phyloP scores from a whole-genome alignment of 2,888 invertebrate species.

The Tryphoninae sp. region DNA sequence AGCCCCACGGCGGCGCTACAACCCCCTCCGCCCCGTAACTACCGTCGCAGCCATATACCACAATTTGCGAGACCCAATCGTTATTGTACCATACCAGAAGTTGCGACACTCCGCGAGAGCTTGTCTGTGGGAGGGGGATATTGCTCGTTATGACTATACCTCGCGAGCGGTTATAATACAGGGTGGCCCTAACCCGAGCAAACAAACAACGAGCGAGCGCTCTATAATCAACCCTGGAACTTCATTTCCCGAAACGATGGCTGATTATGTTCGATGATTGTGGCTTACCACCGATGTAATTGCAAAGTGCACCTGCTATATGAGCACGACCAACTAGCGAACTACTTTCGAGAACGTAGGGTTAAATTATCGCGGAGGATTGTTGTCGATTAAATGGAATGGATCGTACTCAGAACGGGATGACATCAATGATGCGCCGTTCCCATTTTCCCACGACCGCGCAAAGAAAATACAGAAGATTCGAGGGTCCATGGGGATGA shows the following conservation, averaged over 20 bases:
- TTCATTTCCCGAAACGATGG: not conserved
- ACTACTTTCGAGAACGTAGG: not conserved
- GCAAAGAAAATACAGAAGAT: not conserved
- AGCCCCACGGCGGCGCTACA: constrained; percentile 10
- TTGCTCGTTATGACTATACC: constrained; percentile 4
- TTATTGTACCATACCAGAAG: constrained; percentile 43
- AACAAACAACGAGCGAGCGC: too few relatives aligned
- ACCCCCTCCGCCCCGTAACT: constrained; percentile 3
- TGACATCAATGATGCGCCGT: not conserved
- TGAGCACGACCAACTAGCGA: not conserved
- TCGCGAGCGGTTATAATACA: constrained; percentile 14
- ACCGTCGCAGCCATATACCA: constrained; percentile 4
- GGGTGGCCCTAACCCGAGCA: not conserved
- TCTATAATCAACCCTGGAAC: constrained; percentile 31
- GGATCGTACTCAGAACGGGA: not conserved
- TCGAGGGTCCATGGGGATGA: not conserved
- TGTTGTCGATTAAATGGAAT: not conserved
- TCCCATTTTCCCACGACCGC: not conserved
- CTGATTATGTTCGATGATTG: not conserved
- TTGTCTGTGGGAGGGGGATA: not conserved
- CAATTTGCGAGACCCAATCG: constrained; percentile 50
- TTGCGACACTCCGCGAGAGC: constrained; percentile 34
- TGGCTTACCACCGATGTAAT: not conserved
- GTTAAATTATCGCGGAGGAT: too few relatives aligned
- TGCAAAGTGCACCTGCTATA: not conserved